Evolutionary conservation across 2,888 invertebrate species (phyloP).

Genomic region (Orthosia cruda): DNA sequence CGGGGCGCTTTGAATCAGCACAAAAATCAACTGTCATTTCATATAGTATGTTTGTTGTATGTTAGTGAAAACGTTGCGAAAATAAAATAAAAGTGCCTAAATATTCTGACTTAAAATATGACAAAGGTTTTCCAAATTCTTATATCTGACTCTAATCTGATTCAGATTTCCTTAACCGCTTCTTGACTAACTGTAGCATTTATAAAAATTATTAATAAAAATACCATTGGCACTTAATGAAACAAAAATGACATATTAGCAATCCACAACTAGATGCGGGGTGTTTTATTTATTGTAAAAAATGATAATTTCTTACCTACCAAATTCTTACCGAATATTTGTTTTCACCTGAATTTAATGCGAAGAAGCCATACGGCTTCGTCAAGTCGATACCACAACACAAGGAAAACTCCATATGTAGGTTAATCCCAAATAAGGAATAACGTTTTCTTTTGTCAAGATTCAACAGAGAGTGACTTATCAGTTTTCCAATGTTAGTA

Average conservation of each 20-base stretch:
- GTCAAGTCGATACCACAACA: conserved; percentile 9
- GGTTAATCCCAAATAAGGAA: conserved; percentile 40
- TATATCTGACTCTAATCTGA: no score
- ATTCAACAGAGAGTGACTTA: conserved; percentile 29
- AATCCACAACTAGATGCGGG: not conserved
- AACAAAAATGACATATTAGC: not conserved
- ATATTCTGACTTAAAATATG: no score
- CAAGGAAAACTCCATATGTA: conserved; percentile 22
- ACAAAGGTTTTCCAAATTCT: no score
- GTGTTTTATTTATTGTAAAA: not conserved
- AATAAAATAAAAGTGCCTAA: no score
- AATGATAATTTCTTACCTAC: not conserved
- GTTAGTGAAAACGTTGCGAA: no score
- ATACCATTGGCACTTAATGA: not conserved
- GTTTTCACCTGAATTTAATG: conserved; percentile 11
- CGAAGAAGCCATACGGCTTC: conserved; percentile 1
- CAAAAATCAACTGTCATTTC: no score
- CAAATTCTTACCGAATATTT: not conserved
- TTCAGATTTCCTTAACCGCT: no score
- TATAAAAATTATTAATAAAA: no score
- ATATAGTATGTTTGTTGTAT: no score
- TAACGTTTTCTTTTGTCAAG: conserved; percentile 45
- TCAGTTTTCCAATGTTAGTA: conserved; percentile 31
- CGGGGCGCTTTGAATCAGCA: no score
- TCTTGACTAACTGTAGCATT: no score